phyloP scores from a whole-genome alignment of 2,888 invertebrate species.

The Subacronicta megacephala region DNA sequence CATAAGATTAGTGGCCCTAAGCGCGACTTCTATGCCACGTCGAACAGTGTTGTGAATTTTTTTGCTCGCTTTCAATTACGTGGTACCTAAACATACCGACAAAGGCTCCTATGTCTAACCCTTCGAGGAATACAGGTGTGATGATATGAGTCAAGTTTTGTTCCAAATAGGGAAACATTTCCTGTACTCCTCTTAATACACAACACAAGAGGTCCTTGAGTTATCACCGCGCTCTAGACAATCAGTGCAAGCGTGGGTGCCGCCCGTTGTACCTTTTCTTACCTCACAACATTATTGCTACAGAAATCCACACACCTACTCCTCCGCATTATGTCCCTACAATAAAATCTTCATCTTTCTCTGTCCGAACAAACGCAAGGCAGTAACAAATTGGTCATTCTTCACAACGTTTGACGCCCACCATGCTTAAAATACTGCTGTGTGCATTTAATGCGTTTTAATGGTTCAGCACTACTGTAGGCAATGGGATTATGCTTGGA shows the following conservation, averaged over 20 bases:
- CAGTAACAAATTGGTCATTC: slow-evolving; percentile 84
- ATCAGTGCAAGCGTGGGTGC: slow-evolving; percentile 74
- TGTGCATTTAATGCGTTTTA: slow-evolving; percentile 71
- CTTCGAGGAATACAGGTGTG: no score
- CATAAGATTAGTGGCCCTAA: no score
- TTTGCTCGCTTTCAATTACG: no score
- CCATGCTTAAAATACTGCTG: slow-evolving; percentile 63
- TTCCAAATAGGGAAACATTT: slow-evolving; percentile 20
- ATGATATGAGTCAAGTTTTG: not conserved
- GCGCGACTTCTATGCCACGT: no score
- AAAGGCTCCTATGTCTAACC: no score
- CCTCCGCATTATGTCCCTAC: slow-evolving; percentile 70
- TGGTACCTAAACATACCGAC: no score
- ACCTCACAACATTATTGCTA: slow-evolving; percentile 75
- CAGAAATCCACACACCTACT: slow-evolving; percentile 74
- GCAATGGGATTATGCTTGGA: slow-evolving; percentile 78
- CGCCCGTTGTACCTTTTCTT: slow-evolving; percentile 74
- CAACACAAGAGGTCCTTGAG: slow-evolving; percentile 62
- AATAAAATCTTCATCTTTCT: slow-evolving; percentile 83
- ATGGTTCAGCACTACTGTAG: slow-evolving; percentile 74
- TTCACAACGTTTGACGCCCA: slow-evolving; percentile 77
- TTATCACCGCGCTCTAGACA: slow-evolving; percentile 70
- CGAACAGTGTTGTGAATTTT: no score
- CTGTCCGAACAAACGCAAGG: slow-evolving; percentile 66
- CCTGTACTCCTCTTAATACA: slow-evolving; percentile 47